These are phyloP conservation scores for Noctua janthina DNA, from an alignment of 2,888 invertebrate species.

Conservation along the genomic window DNA sequence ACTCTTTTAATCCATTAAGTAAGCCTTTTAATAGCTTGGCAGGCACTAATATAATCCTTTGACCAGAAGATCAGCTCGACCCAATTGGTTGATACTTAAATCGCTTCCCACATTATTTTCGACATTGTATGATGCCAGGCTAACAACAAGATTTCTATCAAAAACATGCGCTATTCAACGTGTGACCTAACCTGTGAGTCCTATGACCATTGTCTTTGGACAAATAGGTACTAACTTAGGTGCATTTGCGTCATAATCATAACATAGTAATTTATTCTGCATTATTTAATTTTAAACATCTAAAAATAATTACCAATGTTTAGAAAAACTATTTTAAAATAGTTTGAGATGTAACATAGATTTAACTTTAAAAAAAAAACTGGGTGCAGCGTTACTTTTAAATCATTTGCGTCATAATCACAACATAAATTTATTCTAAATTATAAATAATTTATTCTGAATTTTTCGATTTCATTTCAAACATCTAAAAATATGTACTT, in stretches of 20 bases:
- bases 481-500: background rate
- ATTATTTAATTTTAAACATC: background rate
- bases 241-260: background rate
- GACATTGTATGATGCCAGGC: background rate
- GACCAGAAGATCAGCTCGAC: no score
- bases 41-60: no score
- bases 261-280: background rate
- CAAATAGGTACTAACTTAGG: background rate
- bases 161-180: background rate
- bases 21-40: no score
- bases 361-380: no score
- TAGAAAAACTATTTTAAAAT: no score
- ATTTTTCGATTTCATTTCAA: background rate
- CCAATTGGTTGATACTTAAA: background rate
- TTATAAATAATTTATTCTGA: background rate
- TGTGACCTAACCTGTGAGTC: no score
- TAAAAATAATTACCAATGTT: background rate
- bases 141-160: background rate
- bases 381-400: no score
- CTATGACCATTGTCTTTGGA: background rate
- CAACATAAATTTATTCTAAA: background rate
- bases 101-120: background rate
- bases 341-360: background rate
- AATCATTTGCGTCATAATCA: background rate
- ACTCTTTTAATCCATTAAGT: no score